phyloP scores from a whole-genome alignment of 2,888 invertebrate species.

The Synergus umbraculus region DNA sequence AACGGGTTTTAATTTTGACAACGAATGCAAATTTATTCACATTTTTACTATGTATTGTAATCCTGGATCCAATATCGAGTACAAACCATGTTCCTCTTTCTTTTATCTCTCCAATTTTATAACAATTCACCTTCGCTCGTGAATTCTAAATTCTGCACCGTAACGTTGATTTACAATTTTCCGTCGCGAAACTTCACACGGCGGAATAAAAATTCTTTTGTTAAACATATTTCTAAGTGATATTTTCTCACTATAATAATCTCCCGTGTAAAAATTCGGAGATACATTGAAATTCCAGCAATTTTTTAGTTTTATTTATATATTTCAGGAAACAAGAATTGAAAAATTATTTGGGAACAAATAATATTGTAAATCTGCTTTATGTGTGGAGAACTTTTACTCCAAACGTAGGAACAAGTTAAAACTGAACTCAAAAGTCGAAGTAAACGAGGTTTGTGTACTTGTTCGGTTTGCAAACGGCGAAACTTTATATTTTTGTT shows the following conservation, averaged over 20 bases:
- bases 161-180: no score
- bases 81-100: not conserved
- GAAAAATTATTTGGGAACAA: not conserved
- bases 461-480: not conserved
- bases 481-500: not conserved
- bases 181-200: no score
- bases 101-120: not conserved
- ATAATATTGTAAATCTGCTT: not conserved
- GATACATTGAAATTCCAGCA: no score
- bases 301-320: not conserved
- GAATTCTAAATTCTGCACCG: no score
- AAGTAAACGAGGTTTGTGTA: not conserved
- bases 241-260: no score
- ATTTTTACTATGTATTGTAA: slow-evolving; percentile 13
- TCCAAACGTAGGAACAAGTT: not conserved
- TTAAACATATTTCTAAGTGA: no score
- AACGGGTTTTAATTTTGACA: not conserved
- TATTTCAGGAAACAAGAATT: not conserved
- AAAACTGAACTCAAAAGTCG: not conserved
- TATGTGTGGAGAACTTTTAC: not conserved
- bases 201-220: no score
- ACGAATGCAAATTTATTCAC: slow-evolving; percentile 14
- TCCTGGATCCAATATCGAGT: slow-evolving; percentile 16
- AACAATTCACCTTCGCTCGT: no score
- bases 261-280: no score